Evolutionary conservation across 2,113 vertebrate species (phyloP), one percentile per base, ranked within the genome.

Genomic region (Brachyhypopomus gauderio): DNA sequence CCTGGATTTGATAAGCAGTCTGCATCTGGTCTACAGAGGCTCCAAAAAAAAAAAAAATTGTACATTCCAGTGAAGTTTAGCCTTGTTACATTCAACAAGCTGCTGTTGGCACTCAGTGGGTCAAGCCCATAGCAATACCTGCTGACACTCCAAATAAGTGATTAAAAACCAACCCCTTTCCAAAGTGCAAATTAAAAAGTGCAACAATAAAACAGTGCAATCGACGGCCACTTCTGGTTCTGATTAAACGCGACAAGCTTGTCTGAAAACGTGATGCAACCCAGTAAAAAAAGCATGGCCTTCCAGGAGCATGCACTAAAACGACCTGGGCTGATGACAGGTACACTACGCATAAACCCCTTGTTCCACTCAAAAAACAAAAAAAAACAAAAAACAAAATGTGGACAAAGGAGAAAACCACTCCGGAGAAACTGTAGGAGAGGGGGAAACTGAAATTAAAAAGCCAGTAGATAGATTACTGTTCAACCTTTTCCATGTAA

Each of bases 101-200:
- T 92, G 91, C 94, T 91, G 90, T 91, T 90, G 64, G 58, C 89
- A 91, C 66, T 48, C 88, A 75, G 83, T 30, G 88, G 96, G 94
- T 89, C 92, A 92, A 92, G 92, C 90, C 93, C 90, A 90, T 75
- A 83, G 85, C 82, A 69, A 88, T 77, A 83, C 85, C 87, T 87
- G 94, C 95, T 93, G 91, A 95, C 92, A 95, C 96, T 97, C 94
- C 96, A 96, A 93, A 92, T 67, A 94, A 95, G 97, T 96, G 96
- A 96, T 98, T 98, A 98, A 98, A 98, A 98, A 98, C 93, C 93
- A 92, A 94, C 95, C 96, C 95, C 95, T 93, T 93, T 92, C 90
- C 75, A 88, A 95, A 97, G 97, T 98, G 97, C 95, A 97, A 98
- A 96, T 95, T 96, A 98, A 97, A 96, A 97, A 96, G 96, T 97